These are phyloP conservation scores for Macrosiphum euphorbiae DNA, from an alignment of 2,888 invertebrate genomes.

Conservation along the genomic window DNA sequence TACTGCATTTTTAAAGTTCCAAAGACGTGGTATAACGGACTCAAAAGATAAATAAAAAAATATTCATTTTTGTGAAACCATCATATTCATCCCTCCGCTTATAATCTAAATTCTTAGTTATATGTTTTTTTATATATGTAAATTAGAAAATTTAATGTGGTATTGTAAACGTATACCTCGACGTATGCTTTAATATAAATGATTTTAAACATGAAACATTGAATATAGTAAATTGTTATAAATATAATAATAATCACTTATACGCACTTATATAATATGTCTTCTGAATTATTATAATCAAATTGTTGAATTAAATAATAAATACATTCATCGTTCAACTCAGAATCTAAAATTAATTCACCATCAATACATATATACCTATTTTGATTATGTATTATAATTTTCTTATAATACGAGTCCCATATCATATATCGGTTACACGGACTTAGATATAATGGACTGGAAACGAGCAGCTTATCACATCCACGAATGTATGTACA, in stretches of 20 bases:
- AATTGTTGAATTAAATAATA: background rate
- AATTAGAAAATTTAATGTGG: background rate
- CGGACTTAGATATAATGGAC: no score
- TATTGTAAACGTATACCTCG: background rate
- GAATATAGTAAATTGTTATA: no score
- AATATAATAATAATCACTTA: background rate
- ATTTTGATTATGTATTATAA: background rate
- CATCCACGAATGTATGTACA: no score
- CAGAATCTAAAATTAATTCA: background rate
- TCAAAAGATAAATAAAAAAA: no score
- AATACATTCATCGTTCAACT: no score
- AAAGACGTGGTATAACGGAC: no score
- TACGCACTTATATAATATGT: background rate
- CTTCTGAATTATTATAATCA: background rate
- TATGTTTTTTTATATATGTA: background rate
- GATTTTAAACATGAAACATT: background rate
- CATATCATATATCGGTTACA: no score
- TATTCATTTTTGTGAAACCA: no score
- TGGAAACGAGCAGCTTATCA: no score
- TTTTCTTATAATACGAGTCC: background rate
- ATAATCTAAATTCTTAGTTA: background rate
- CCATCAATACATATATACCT: background rate
- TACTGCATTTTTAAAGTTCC: no score
- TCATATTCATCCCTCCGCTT: background rate
- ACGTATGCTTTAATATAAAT: background rate